Evolutionary conservation across 2,113 vertebrate species (phyloP).

Genomic region (Lophius piscatorius): DNA sequence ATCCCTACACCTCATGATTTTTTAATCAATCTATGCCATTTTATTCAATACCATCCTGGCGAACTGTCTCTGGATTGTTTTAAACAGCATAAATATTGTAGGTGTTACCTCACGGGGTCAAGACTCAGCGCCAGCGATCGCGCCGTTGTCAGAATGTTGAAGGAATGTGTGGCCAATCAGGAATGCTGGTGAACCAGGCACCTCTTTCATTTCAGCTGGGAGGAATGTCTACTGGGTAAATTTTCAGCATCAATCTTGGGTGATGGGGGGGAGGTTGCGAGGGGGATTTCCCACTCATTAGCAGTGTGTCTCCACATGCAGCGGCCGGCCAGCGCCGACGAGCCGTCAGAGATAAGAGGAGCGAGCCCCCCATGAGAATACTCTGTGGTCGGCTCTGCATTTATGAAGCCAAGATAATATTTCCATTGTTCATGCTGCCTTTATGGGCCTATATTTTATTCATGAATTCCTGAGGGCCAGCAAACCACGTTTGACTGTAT

Average conservation of each 20-base stretch:
- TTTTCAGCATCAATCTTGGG: constrained; percentile 60
- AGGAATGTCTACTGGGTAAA: constrained; percentile 68
- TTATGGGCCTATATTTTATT: constrained; percentile 74
- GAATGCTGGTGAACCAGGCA: constrained; percentile 66
- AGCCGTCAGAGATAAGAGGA: constrained; percentile 67
- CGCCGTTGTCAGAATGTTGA: constrained; percentile 19
- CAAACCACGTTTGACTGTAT: constrained; percentile 31
- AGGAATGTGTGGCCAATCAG: constrained; percentile 74
- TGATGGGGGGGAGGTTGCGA: neutral
- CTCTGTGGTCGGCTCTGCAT: constrained; percentile 51
- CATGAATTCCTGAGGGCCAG: constrained; percentile 69
- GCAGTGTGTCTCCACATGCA: constrained; percentile 57
- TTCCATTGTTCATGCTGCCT: constrained; percentile 71
- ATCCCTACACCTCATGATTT: too few species aligned
- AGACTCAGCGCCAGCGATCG: constrained; percentile 42
- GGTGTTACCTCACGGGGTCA: constrained; percentile 12
- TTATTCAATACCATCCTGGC: constrained; percentile 9
- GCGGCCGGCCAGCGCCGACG: constrained; percentile 39
- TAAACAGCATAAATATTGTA: constrained; percentile 7
- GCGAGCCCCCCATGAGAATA: constrained; percentile 46
- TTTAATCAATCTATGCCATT: neutral
- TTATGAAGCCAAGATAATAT: constrained; percentile 72
- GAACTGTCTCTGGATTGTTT: constrained; percentile 12
- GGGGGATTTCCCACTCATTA: constrained; percentile 62
- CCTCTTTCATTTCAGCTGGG: constrained; percentile 65